Conservation (phyloP, 1,140 invertebrate species). For the Steinernema feltiae region DNA sequence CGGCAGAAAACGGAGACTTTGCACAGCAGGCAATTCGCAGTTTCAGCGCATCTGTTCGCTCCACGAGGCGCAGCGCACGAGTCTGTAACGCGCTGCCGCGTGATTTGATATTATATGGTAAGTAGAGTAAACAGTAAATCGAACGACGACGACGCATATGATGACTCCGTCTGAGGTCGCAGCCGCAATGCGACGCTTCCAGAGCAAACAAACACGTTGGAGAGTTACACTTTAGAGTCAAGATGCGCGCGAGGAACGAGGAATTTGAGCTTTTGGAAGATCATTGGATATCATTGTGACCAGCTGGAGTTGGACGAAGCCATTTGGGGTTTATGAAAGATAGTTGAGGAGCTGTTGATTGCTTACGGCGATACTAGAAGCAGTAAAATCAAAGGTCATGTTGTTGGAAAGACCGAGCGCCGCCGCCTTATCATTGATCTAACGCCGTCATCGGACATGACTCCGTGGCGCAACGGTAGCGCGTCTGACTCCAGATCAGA, state of each 20-base stretch:
- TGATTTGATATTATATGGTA: not conserved
- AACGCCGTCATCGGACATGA: no score
- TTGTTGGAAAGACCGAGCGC: no score
- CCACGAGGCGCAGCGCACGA: not conserved
- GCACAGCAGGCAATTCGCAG: not conserved
- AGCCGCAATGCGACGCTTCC: not conserved
- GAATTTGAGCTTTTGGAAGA: not conserved
- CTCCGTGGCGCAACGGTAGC: no score
- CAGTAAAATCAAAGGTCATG: no score
- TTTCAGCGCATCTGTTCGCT: not conserved
- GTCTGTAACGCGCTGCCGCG: not conserved
- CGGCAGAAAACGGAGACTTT: not conserved
- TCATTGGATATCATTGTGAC: not conserved
- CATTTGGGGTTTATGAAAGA: no score
- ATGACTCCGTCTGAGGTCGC: not conserved
- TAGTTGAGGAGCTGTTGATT: no score
- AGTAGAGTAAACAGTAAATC: not conserved
- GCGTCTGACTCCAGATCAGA: no score
- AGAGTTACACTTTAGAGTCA: not conserved
- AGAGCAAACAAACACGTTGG: not conserved
- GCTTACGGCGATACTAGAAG: no score
- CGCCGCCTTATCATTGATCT: no score
- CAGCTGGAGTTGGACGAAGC: not conserved
- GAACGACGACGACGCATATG: conserved; percentile 6
- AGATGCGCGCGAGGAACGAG: not conserved